phyloP scores from a whole-genome alignment of 2,113 vertebrate genomes.

The Myiozetetes cayanensis region DNA sequence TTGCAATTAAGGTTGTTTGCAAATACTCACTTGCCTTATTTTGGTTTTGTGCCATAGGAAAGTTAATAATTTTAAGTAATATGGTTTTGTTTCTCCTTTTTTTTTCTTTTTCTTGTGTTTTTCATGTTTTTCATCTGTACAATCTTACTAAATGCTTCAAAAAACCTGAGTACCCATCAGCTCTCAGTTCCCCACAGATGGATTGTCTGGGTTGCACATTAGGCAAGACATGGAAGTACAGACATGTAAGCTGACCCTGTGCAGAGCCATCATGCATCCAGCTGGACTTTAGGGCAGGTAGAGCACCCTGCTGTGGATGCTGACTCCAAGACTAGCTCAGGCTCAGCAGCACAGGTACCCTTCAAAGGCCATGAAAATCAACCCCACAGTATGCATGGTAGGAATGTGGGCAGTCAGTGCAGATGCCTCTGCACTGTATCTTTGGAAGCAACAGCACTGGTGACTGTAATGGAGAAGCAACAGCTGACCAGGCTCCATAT shows the following conservation, averaged over 20 bases:
- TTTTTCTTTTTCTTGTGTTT: neutral
- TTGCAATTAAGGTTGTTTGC: neutral
- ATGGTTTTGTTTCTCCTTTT: neutral
- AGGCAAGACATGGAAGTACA: neutral
- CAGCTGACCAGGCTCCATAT: neutral
- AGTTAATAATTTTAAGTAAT: neutral
- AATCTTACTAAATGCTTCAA: neutral
- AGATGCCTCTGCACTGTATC: neutral
- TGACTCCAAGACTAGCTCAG: neutral
- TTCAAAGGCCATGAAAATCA: accelerated
- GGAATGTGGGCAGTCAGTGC: accelerated
- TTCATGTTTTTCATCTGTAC: neutral
- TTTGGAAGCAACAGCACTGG: neutral
- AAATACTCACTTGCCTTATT: neutral
- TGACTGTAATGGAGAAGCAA: neutral
- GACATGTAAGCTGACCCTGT: accelerated
- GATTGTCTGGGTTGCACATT: neutral
- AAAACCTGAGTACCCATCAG: neutral
- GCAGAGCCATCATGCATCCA: neutral
- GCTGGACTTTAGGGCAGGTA: neutral
- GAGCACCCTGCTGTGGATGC: neutral
- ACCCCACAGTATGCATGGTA: accelerated
- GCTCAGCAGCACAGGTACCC: neutral
- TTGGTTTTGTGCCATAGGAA: neutral
- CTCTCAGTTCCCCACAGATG: neutral